Conservation (phyloP, 2,113 vertebrate species). For the Monopterus albus region DNA sequence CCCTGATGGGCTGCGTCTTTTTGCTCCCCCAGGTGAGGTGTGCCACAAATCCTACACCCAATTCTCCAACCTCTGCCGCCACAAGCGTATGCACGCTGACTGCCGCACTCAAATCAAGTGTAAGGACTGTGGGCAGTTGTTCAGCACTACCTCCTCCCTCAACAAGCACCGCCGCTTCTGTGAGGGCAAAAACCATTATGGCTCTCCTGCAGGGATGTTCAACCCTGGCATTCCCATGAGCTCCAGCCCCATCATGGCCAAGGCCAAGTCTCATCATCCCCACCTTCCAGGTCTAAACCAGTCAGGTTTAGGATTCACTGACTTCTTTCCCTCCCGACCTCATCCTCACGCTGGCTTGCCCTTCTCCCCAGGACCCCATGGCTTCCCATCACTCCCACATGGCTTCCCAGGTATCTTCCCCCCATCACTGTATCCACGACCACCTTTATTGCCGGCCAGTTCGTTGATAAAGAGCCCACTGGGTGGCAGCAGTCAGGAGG, state of each 20-base stretch:
- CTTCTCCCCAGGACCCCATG: slow-evolving; percentile 86
- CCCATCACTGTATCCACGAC: slow-evolving; percentile 92
- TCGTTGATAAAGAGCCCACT: slow-evolving; percentile 93
- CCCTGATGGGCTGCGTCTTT: slow-evolving; percentile 80
- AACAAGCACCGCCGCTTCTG: slow-evolving; percentile 99
- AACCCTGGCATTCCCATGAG: slow-evolving; percentile 91
- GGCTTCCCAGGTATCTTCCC: slow-evolving; percentile 95
- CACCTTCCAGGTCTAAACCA: slow-evolving; percentile 88
- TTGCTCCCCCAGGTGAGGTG: slow-evolving; percentile 93
- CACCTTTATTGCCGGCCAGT: slow-evolving; percentile 93
- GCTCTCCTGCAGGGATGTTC: slow-evolving; percentile 87
- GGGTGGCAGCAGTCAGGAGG: slow-evolving; percentile 86
- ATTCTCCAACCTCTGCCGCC: slow-evolving; percentile 99
- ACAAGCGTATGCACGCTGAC: slow-evolving; percentile 99
- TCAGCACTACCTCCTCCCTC: slow-evolving; percentile 99
- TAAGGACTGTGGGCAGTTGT: slow-evolving; percentile 99
- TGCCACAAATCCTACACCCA: slow-evolving; percentile 99
- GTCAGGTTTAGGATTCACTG: slow-evolving; percentile 88
- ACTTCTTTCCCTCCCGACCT: slow-evolving; percentile 94
- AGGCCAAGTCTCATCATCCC: slow-evolving; percentile 87
- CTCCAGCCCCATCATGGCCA: slow-evolving; percentile 92
- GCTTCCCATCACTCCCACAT: slow-evolving; percentile 85
- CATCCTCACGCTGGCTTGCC: slow-evolving; percentile 88
- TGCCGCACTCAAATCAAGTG: slow-evolving; percentile 99
- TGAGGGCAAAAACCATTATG: slow-evolving; percentile 99